Base-by-base conservation (phyloP, 2,113 vertebrate species). In the Ptilonorhynchus violaceus region DNA sequence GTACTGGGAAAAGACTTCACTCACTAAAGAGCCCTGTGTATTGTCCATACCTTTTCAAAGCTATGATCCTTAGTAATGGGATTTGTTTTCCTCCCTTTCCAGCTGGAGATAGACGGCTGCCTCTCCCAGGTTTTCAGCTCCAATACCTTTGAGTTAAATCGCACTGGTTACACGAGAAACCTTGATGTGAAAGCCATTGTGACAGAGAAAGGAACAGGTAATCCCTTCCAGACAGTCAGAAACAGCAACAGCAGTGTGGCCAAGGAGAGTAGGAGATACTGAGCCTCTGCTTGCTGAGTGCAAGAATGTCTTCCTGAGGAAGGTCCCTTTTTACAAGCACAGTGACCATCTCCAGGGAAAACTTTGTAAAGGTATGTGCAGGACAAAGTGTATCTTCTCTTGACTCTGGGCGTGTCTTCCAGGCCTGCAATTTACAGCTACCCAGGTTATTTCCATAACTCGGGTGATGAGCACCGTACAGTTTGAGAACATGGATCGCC, bases 191-290 rank as follows among this genome's bases (percentile, higher is more conserved):
- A 95, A 66, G 93, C 92, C 42, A 37, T 24, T 9, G 60, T 97
- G 68, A 95, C 81, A 58, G 98, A 98, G 66, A 85, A 89, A 67
- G 97, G 94, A 85, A 98, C 97, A 97, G 98, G 97, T 98, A 97
- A 97, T 27, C 5, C 11, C 17, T 62, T 86, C 52, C 13, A 56
- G 37, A 59, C 11, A 56, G 41, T n/a, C 41, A 73, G 42, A 69
- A 68, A 62, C 13, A 70, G 41, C 13, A 66, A 18, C 28, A 58
- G 28, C 1, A 0, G 3, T 59, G 35, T 35, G 31, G 30, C 37
- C 50, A 31, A 33, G 55, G 35, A 67, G 21, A 50, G 25, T 10
- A 74, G 60, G 42, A 67, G 12, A 50, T 37, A 52, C 2, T 56
- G 46, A 56, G 23, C 10, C 30, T 73, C 17, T 90, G 18, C 42